Conservation (phyloP, 2,888 invertebrate genomes). For the Campoplex nolae region DNA sequence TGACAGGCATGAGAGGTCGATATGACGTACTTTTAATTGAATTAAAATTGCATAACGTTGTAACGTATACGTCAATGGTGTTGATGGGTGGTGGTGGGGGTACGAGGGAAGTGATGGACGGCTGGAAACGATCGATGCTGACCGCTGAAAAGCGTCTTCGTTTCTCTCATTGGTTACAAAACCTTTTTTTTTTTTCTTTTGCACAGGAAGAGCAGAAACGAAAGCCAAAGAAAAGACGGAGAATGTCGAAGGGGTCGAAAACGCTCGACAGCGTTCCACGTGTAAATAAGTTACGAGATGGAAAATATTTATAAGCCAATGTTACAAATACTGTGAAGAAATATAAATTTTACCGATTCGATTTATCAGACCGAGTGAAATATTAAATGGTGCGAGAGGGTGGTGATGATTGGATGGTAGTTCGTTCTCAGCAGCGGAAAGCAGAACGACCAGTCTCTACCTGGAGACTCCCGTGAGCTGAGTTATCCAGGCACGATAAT, state of each 20-base stretch:
- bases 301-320: constrained; percentile 74
- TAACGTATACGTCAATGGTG: neutral
- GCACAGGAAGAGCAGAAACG: constrained; percentile 23
- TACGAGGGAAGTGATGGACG: constrained; percentile 32
- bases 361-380: constrained; percentile 29
- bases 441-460: neutral
- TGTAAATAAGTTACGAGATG: constrained; percentile 68
- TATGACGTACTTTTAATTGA: neutral
- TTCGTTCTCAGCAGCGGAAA: too few relatives aligned
- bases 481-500: constrained; percentile 86
- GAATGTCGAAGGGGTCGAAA: neutral
- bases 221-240: constrained; percentile 21
- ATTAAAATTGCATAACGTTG: neutral
- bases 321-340: constrained; percentile 71
- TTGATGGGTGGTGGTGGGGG: neutral
- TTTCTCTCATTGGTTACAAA: constrained; percentile 7
- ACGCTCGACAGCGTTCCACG: constrained; percentile 37
- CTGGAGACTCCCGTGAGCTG: constrained; percentile 67
- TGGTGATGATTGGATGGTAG: too few relatives aligned
- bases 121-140: constrained; percentile 37
- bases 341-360: constrained; percentile 75
- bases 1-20: neutral
- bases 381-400: neutral
- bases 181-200: constrained; percentile 22
- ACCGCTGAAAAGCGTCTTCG: constrained; percentile 24